phyloP scores from a whole-genome alignment of 2,888 invertebrate genomes.

The Lottia gigantea region DNA sequence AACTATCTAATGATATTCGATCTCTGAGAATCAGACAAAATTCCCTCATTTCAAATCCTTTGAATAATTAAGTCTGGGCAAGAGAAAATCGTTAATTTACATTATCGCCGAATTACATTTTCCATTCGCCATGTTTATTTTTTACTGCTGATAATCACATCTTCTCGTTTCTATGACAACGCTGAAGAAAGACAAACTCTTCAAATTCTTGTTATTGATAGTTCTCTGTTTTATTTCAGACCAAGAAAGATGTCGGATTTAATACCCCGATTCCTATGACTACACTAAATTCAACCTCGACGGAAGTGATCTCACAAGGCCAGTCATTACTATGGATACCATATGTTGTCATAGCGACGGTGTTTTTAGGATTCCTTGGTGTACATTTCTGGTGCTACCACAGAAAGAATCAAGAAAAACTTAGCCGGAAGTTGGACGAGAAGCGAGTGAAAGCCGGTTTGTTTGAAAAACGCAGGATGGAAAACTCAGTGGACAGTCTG shows the following conservation, averaged over 20 bases:
- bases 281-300: constrained; percentile 13
- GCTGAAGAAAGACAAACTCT: too few species aligned
- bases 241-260: not conserved
- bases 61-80: too few species aligned
- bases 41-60: too few species aligned
- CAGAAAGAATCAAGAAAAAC: constrained; percentile 38
- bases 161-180: too few species aligned
- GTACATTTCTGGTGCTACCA: constrained; percentile 51
- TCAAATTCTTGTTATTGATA: too few species aligned
- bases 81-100: too few species aligned
- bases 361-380: constrained; percentile 40
- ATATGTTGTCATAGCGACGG: constrained; percentile 41
- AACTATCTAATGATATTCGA: too few species aligned
- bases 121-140: too few species aligned
- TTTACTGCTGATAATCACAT: too few species aligned
- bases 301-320: constrained; percentile 2
- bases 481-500: too few species aligned
- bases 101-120: too few species aligned
- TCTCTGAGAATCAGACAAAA: too few species aligned
- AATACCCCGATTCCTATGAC: constrained; percentile 12
- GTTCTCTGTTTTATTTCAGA: not conserved
- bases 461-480: constrained; percentile 26
- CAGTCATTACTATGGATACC: constrained; percentile 46
- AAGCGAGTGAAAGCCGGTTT: constrained; percentile 35
- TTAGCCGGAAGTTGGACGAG: constrained; percentile 43